Evolutionary conservation across 2,888 invertebrate species (phyloP), one percentile per base, ranked within the genome.

Genomic region (Tipula lateralis): DNA sequence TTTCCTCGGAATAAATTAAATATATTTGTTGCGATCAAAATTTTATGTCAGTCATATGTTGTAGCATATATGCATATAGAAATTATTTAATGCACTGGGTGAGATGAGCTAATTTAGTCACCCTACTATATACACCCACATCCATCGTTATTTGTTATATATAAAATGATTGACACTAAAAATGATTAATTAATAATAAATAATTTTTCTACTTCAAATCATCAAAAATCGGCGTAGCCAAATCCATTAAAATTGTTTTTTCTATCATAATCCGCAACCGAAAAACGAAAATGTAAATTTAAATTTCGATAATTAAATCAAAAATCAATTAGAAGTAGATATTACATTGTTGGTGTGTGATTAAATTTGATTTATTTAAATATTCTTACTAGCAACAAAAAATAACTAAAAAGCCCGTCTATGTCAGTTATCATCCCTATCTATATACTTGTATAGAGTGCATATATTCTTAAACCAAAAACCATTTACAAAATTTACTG

Each of bases 301-400:
- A 24, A 66, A 66, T 24, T 66, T 66, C 66, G 66, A 66, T 66
- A 66, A 66, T 66, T 66, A 66, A 66, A 66, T 66, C 24, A 66
- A 66, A 66, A 66, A 66, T 66, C 66, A 66, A 66, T 66, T 66
- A 66, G 66, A 66, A 66, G 66, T 66, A 50, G 66, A 66, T 24
- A 9, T 50, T 50, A 12, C 12, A 19, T 4, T 50, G 39, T 19
- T 50, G 39, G 39, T 50, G 19, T 66, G 66, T 66, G 19, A 66
- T 66, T 66, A 66, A 66, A 66, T 66, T 66, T 66, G 66, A 66
- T 66, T 66, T 66, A 66, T 66, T 24, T 24, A 66, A 66, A 66
- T 66, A 66, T 19, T 66, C 66, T 66, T 24, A 24, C 66, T 66
- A n/a, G 12, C 39, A 9, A 12, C 66, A 24, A 66, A 24, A 66